Conservation (phyloP, 2,797 vertebrate genomes). For the Rhinophrynus dorsalis region DNA sequence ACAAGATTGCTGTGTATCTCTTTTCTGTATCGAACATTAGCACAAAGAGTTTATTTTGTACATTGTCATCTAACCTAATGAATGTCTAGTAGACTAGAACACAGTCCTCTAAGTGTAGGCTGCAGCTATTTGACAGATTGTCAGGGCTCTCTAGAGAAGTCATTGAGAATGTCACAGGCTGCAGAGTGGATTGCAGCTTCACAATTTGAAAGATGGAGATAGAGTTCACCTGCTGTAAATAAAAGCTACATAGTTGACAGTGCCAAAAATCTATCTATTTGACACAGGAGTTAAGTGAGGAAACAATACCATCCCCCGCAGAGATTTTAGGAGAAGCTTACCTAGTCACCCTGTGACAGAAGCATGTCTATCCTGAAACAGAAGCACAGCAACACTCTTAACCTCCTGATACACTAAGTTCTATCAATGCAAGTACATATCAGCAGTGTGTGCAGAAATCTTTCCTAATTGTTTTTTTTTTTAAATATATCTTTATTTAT, state of each 20-base stretch:
- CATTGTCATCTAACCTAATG: conserved; percentile 14
- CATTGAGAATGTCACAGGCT: conserved; percentile 36
- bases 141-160: conserved; percentile 42
- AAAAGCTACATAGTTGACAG: conserved; percentile 32
- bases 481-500: too few relatives aligned
- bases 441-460: too few relatives aligned
- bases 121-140: conserved; percentile 42
- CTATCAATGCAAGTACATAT: too few relatives aligned
- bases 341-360: conserved; percentile 27
- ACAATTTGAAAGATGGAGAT: conserved; percentile 34
- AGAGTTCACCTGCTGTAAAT: conserved; percentile 48
- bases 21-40: not conserved
- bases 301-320: conserved; percentile 41
- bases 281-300: conserved; percentile 39
- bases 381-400: not conserved
- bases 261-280: conserved; percentile 41
- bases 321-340: conserved; percentile 33
- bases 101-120: not conserved
- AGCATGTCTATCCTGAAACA: conserved; percentile 30
- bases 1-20: too few relatives aligned
- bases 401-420: conserved; percentile 13
- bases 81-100: not conserved
- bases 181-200: conserved; percentile 25
- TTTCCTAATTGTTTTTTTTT: too few relatives aligned
- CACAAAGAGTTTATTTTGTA: not conserved